A percentile compares a stretch with the other conserved stretches of the same genome.
Evolutionary conservation across 2,888 invertebrate species (phyloP).

Genomic region (Macaria notata): DNA sequence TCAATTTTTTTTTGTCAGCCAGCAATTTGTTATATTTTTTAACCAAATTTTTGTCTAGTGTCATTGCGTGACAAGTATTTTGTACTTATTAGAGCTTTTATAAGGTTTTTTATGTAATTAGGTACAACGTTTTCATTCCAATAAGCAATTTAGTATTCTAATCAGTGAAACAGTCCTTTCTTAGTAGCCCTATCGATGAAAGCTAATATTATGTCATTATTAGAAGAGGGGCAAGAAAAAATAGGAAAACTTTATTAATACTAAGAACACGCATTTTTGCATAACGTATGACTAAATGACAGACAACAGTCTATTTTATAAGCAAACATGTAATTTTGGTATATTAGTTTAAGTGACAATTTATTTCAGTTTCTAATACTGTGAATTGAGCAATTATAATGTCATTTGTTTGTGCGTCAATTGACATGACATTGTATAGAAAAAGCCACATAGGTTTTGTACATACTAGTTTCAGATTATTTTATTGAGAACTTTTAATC

Average conservation of each 20-base stretch:
- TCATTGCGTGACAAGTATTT: too few species aligned
- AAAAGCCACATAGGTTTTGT: too few species aligned
- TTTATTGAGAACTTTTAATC: too few species aligned
- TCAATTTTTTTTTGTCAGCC: too few species aligned
- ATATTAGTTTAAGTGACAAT: constrained; percentile 22
- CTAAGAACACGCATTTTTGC: constrained; percentile 11
- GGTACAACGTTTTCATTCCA: too few species aligned
- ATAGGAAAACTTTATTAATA: constrained; percentile 4
- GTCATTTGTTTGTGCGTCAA: not conserved
- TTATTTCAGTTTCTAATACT: constrained; percentile 17
- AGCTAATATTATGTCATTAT: constrained; percentile 24
- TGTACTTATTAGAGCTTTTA: too few species aligned
- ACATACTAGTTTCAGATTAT: too few species aligned
- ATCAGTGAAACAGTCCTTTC: not conserved
- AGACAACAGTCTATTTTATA: constrained; percentile 19
- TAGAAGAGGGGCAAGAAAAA: constrained; percentile 7
- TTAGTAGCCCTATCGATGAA: constrained; percentile 13
- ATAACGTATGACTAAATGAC: constrained; percentile 26
- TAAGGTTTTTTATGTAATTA: too few species aligned
- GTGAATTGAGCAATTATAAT: constrained; percentile 9
- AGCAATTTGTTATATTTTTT: too few species aligned
- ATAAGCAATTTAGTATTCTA: too few species aligned
- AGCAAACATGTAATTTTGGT: constrained; percentile 29
- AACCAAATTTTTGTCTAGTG: too few species aligned
- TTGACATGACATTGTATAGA: not conserved